phyloP scores from a whole-genome alignment of 2,888 invertebrate genomes.

The Sycophila texana region DNA sequence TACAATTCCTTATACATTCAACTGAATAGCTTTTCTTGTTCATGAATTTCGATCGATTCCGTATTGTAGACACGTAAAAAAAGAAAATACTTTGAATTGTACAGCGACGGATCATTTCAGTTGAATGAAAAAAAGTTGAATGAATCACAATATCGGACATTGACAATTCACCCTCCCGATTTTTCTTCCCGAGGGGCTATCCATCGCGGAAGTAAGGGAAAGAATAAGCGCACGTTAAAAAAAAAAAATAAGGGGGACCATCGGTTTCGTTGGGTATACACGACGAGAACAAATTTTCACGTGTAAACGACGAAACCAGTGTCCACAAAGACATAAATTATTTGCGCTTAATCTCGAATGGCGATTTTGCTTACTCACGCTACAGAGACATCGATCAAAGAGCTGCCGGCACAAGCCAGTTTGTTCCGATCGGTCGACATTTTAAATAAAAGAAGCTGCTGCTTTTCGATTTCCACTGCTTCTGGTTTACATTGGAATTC shows the following conservation, averaged over 20 bases:
- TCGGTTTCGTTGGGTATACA: background rate
- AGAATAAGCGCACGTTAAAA: background rate
- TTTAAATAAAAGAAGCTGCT: no score
- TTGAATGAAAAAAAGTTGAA: background rate
- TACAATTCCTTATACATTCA: no score
- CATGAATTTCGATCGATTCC: no score
- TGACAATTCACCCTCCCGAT: background rate
- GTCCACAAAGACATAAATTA: background rate
- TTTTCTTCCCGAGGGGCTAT: background rate
- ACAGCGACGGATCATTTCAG: background rate
- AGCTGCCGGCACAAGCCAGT: no score
- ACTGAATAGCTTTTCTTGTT: no score
- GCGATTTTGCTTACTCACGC: conserved; percentile 9
- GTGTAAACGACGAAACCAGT: background rate
- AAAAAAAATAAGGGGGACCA: background rate
- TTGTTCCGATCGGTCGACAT: no score
- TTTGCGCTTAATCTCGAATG: background rate
- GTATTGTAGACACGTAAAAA: no score
- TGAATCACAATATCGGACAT: conserved; percentile 23
- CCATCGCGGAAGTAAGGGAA: background rate
- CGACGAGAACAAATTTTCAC: background rate
- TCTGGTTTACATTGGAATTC: no score
- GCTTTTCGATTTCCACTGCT: no score
- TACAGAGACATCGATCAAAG: background rate
- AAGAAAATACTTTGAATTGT: no score